Percentiles rank a stretch among this genome's conserved stretches.
Conservation (phyloP, 1,140 invertebrate species). For the Heterodera schachtii region DNA sequence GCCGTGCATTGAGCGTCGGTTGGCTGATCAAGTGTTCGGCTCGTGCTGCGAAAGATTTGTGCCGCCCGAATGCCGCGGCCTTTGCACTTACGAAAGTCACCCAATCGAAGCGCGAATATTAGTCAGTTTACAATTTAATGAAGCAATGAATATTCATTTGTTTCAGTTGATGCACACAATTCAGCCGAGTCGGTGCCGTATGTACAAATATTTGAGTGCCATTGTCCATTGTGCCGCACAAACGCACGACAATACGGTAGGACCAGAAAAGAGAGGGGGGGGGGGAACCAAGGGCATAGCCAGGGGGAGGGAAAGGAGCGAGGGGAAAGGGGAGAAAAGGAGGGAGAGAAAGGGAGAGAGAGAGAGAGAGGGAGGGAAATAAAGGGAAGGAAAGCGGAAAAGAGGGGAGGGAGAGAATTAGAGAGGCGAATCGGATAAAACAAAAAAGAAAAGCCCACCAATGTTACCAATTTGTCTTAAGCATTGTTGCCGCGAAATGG, state of each 20-base stretch:
- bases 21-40: constrained; percentile 64
- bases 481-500: constrained; percentile 34
- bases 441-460: not conserved
- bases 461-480: constrained; percentile 3
- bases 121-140: constrained; percentile 35
- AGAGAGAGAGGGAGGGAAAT: no score
- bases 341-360: no score
- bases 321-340: no score
- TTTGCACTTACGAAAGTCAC: constrained; percentile 64
- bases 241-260: constrained; percentile 63
- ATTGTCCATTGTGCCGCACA: constrained; percentile 65
- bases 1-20: constrained; percentile 63
- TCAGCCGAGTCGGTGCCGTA: constrained; percentile 61
- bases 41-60: constrained; percentile 64
- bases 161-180: constrained; percentile 65
- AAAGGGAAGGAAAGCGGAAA: no score
- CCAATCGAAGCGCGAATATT: constrained; percentile 63
- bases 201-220: constrained; percentile 62
- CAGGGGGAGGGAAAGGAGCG: no score
- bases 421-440: not conserved
- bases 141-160: not conserved
- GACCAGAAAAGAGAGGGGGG: constrained; percentile 7
- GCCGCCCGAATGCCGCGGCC: constrained; percentile 63
- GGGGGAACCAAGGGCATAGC: no score
- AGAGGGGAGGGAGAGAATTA: not conserved